phyloP scores from a whole-genome alignment of 2,113 vertebrate species.

The Phalacrocorax aristotelis region DNA sequence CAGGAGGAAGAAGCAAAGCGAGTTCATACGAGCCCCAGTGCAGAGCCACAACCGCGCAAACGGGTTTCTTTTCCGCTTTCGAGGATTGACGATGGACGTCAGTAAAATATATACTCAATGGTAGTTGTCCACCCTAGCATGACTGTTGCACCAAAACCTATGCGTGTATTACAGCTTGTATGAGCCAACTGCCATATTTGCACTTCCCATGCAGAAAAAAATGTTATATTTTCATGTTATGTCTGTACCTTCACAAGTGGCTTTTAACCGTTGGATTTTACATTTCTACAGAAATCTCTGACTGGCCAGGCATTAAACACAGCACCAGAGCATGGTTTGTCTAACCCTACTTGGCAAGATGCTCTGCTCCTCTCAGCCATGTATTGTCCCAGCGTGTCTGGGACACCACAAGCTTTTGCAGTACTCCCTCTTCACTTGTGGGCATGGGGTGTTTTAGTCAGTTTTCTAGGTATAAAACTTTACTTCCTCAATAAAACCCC shows the following conservation, averaged over 20 bases:
- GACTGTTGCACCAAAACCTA: not conserved
- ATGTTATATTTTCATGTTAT: not conserved
- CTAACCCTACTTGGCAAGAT: not conserved
- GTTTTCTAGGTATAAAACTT: not conserved
- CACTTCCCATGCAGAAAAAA: not conserved
- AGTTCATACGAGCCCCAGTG: fast-evolving
- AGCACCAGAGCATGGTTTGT: not conserved
- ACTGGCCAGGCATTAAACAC: not conserved
- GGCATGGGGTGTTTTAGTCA: not conserved
- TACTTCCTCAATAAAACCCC: not conserved
- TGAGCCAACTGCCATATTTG: not conserved
- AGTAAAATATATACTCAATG: not conserved
- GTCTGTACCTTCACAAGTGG: not conserved
- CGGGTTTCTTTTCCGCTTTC: not conserved
- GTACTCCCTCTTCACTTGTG: not conserved
- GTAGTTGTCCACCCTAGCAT: not conserved
- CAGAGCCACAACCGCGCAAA: not conserved
- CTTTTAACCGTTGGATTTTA: not conserved
- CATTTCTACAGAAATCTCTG: not conserved
- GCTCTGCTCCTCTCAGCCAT: not conserved
- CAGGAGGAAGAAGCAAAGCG: not conserved
- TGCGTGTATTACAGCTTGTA: not conserved
- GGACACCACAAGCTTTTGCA: not conserved
- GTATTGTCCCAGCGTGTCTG: not conserved
- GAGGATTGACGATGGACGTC: fast-evolving